Percentiles rank a stretch among this genome's conserved stretches.
Evolutionary conservation across 2,113 vertebrate species (phyloP).

Genomic region (Syngnathoides biaculeatus): DNA sequence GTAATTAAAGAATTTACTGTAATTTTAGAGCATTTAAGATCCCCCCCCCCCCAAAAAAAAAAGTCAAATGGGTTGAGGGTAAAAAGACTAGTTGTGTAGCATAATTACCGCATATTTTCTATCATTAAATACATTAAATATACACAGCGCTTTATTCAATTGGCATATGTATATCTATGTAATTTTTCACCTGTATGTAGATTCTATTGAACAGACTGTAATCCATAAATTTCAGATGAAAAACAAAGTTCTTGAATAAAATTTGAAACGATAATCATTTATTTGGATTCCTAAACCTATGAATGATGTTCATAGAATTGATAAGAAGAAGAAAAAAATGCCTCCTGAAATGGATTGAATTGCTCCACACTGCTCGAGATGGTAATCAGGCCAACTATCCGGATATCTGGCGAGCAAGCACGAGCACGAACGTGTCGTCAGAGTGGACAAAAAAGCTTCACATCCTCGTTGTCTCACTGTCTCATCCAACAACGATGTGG

Average conservation of each 20-base stretch:
- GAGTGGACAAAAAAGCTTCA: slow-evolving; percentile 3
- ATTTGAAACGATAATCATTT: neutral
- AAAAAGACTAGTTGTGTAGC: neutral
- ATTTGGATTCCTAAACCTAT: neutral
- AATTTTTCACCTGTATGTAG: no score
- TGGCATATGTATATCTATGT: neutral
- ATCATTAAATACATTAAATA: neutral
- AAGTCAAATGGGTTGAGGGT: neutral
- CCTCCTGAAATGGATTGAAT: neutral
- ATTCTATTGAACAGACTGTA: neutral
- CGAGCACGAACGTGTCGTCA: neutral
- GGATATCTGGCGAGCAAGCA: neutral
- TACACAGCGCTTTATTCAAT: neutral
- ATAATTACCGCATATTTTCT: neutral
- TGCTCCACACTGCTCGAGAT: neutral
- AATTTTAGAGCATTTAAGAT: neutral
- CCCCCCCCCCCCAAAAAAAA: neutral
- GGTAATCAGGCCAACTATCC: neutral
- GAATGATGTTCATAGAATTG: neutral
- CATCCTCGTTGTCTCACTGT: slow-evolving; percentile 27
- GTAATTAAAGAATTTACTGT: neutral
- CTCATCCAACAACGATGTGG: slow-evolving; percentile 54
- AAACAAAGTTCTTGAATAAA: neutral
- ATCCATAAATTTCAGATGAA: neutral
- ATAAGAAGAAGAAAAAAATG: neutral